Base-by-base conservation (phyloP, 2,888 invertebrate species). In the Toxonevra muliebris region DNA sequence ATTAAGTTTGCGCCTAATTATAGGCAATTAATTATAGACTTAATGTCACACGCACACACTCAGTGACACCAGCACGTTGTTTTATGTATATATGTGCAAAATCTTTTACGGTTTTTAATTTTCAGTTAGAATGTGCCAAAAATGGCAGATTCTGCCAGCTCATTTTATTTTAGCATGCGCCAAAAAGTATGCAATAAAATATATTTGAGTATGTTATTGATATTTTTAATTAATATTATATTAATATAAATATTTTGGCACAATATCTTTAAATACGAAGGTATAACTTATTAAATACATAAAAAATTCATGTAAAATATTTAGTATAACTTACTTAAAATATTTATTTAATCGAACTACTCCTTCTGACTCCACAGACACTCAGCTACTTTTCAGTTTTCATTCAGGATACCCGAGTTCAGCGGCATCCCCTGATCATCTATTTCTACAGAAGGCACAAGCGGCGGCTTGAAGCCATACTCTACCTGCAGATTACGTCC, bases 401-500 rank as follows among this genome's bases (percentile, higher is more conserved):
- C 12, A n/a, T 59, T 50, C 11, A 43, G 58, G 10, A 58, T 64
- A 7, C 60, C 70, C 0, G 74, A 58, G 50, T 73, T 79, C 1
- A 91, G 82, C 0, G 91, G 91, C 70, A 88, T 84, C 1, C 92
- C 92, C 71, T 92, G 88, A 71, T 93, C 90, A 77, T 93, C 93
- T 11, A 94, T 90, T 81, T 93, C 92, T 5, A 92, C 87, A 0
- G 94, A 94, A 0, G 94, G 94, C 70, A 92, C 88, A 75, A 94
- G 82, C 0, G 94, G 94, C 0, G 94, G 94, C 76, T 91, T 92
- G 75, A 94, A 94, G 0, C 93, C 91, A 75, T 94, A 94, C 74
- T 94, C 94, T 77, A 94, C 88, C 76, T 91, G 89, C 0, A 93
- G 86, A 71, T 89, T 89, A 66, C 90, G 87, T 17, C 90, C 90